Percentiles rank a stretch among this genome's conserved stretches.
Evolutionary conservation across 2,888 invertebrate genomes (phyloP).

Genomic region (Exephanes ischioxanthus): DNA sequence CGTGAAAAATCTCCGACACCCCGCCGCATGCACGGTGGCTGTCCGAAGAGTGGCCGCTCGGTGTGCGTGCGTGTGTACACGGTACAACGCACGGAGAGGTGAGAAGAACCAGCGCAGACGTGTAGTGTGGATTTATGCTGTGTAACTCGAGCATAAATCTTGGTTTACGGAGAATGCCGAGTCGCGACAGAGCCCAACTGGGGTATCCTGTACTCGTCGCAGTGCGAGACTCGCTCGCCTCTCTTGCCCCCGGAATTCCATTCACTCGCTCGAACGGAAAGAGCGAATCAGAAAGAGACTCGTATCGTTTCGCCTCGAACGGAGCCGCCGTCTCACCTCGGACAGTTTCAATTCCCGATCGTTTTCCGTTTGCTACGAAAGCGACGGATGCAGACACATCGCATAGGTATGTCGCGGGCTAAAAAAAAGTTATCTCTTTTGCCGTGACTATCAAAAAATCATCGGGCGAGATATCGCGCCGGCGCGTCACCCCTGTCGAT

Average conservation of each 20-base stretch:
- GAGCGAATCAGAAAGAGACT: background rate
- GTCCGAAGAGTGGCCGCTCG: background rate
- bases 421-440: slow-evolving; percentile 11
- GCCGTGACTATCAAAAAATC: slow-evolving; percentile 56
- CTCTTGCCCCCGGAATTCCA: slow-evolving; percentile 47
- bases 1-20: slow-evolving; percentile 60
- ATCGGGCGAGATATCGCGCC: slow-evolving; percentile 48
- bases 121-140: slow-evolving; percentile 74
- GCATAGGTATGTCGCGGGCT: slow-evolving; percentile 3
- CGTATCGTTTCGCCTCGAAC: slow-evolving; percentile 21
- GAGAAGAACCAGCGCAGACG: slow-evolving; percentile 43
- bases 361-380: slow-evolving; percentile 18
- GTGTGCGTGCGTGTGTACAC: slow-evolving; percentile 13
- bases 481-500: slow-evolving; percentile 30
- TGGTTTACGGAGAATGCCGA: slow-evolving; percentile 72
- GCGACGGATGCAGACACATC: slow-evolving; percentile 3
- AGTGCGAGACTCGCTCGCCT: slow-evolving; percentile 23
- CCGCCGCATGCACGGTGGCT: background rate
- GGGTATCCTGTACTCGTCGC: slow-evolving; percentile 8
- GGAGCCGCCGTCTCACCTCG: background rate
- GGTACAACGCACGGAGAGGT: slow-evolving; percentile 25
- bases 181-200: slow-evolving; percentile 21
- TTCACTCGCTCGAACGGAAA: slow-evolving; percentile 33
- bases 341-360: slow-evolving; percentile 37
- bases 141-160: slow-evolving; percentile 77